These are phyloP conservation scores for Prenolepis imparis DNA, from an alignment of 2,888 invertebrate genomes.

Conservation along the genomic window DNA sequence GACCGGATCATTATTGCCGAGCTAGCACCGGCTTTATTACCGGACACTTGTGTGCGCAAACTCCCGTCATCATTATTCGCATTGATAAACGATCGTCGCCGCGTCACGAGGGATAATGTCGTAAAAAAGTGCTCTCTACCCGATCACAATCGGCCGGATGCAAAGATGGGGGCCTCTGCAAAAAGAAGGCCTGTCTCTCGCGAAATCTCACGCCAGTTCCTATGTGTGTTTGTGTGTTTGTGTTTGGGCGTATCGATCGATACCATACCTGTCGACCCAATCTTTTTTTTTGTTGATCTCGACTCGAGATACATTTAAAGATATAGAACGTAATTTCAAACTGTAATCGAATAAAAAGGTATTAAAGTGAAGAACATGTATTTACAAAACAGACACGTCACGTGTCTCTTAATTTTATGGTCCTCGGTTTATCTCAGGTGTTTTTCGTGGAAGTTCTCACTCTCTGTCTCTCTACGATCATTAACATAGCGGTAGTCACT, in stretches of 20 bases:
- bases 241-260: background rate
- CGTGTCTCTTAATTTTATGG: background rate
- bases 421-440: background rate
- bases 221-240: background rate
- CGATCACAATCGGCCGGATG: constrained; percentile 76
- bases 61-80: constrained; percentile 77
- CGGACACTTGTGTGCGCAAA: constrained; percentile 56
- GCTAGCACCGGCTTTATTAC: constrained; percentile 69
- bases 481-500: background rate
- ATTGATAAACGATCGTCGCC: constrained; percentile 79
- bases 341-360: background rate
- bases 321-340: background rate
- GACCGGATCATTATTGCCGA: constrained; percentile 69
- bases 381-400: background rate
- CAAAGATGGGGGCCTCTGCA: constrained; percentile 30
- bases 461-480: background rate
- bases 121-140: constrained; percentile 60
- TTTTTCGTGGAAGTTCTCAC: constrained; percentile 11
- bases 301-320: background rate
- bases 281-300: background rate
- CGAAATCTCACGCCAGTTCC: constrained; percentile 21
- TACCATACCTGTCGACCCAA: background rate
- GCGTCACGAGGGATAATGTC: constrained; percentile 74
- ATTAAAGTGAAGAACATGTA: background rate
- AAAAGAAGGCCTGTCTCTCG: constrained; percentile 19